Evolutionary conservation across 2,888 invertebrate species (phyloP), one percentile per base, ranked within the genome.

Genomic region (Seira ritae): DNA sequence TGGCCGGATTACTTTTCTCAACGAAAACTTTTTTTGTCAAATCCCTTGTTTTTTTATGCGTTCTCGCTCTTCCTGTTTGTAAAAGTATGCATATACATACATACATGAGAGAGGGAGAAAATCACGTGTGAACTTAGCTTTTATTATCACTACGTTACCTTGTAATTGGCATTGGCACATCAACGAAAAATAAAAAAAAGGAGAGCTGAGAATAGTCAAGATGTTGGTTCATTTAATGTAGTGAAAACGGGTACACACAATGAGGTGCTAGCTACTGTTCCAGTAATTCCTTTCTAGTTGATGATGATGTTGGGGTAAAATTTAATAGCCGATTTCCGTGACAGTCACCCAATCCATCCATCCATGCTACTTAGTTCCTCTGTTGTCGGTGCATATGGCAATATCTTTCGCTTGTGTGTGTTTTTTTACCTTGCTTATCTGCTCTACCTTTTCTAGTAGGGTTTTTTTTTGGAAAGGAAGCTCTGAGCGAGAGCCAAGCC

Each of bases 261-360:
- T 60, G 72, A 81, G 76, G 81, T 81, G 81, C 76, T 71, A 72
- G 81, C 81, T 67, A 76, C 71, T 71, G 42, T 66, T 72, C 22
- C 65, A 23, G 68, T 55, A 55, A 55, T 55, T 55, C 55, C 3
- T 55, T 75, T 55, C 22, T 24, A 46, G 66, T 19, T 69, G 80
- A 65, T 69, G 72, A 74, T 80, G 68, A 67, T 67, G 74, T 70
- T 77, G 73, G 83, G 78, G 78, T 73, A 74, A 70, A 78, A 83
- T 83, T 83, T 83, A 83, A 83, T 83, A 83, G 83, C 78, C 69
- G 78, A 83, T 83, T 83, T 83, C 83, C 83, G 83, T 83, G 83
- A 83, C 83, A 83, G 83, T 78, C 83, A 83, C 83, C 83, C 78
- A 83, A 78, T 83, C 83, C 78, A 83, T 67, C 72, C 67, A 73